A percentile compares a stretch with the other conserved stretches of the same genome.
These are phyloP conservation scores for Eupithecia exiguata DNA, from an alignment of 2,888 invertebrate genomes.

Conservation along the genomic window DNA sequence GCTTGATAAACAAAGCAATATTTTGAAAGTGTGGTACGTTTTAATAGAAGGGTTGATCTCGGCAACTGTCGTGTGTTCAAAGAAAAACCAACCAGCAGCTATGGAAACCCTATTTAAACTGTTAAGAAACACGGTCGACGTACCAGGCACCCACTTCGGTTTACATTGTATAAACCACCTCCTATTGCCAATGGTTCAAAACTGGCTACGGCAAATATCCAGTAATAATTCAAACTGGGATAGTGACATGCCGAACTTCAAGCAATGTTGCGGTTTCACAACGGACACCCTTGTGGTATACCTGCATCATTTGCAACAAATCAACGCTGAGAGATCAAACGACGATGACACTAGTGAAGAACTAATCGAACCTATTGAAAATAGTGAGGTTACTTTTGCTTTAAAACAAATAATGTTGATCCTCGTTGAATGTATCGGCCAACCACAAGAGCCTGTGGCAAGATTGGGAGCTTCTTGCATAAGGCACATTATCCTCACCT, in stretches of 20 bases:
- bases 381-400: conserved; percentile 87
- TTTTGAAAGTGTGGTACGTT: conserved; percentile 95
- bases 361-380: conserved; percentile 83
- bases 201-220: conserved; percentile 92
- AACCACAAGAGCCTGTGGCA: conserved; percentile 95
- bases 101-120: conserved; percentile 94
- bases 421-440: conserved; percentile 94
- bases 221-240: conserved; percentile 89
- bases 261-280: conserved; percentile 96
- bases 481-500: conserved; percentile 92
- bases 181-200: conserved; percentile 95
- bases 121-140: conserved; percentile 88
- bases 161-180: conserved; percentile 96
- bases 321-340: conserved; percentile 71
- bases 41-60: conserved; percentile 93
- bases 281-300: conserved; percentile 96
- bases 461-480: conserved; percentile 96
- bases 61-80: conserved; percentile 92
- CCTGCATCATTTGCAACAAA: conserved; percentile 89
- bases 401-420: conserved; percentile 93
- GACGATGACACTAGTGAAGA: conserved; percentile 70
- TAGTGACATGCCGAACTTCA: conserved; percentile 93
- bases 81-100: conserved; percentile 93
- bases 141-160: conserved; percentile 95
- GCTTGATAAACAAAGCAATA: conserved; percentile 91